A percentile compares a stretch with the other conserved stretches of the same genome.
These are phyloP conservation scores for Ursus arctos DNA, from an alignment of 2,113 vertebrate genomes.

Conservation along the genomic window DNA sequence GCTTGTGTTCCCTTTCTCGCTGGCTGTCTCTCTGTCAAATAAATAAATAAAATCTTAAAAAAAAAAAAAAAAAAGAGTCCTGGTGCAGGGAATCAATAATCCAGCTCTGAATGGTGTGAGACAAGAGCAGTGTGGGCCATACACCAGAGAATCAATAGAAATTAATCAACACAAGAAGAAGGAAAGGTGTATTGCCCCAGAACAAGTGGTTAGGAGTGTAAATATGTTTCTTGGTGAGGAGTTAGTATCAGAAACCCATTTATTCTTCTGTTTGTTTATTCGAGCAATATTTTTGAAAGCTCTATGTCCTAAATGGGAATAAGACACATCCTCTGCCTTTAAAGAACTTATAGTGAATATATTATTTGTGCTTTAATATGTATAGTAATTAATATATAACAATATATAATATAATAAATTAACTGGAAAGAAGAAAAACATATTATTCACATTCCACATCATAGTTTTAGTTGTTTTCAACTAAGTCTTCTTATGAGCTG, in stretches of 20 bases:
- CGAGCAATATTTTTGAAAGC: constrained; percentile 32
- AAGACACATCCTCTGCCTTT: neutral
- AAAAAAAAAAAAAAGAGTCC: neutral
- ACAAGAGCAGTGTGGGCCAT: neutral
- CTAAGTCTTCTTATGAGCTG: neutral
- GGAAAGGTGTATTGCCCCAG: neutral
- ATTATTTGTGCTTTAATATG: neutral
- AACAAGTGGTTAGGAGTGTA: neutral
- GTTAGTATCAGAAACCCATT: neutral
- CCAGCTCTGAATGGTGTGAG: neutral
- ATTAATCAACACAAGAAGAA: constrained; percentile 56
- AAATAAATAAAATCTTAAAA: too few relatives aligned
- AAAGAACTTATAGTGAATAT: neutral
- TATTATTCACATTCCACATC: neutral
- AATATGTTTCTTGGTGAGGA: neutral
- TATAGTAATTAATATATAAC: neutral
- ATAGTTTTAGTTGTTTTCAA: neutral
- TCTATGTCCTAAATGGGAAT: neutral
- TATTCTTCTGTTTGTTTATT: constrained; percentile 1
- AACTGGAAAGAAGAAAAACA: neutral
- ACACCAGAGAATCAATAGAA: constrained; percentile 39
- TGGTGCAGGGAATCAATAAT: constrained; percentile 36
- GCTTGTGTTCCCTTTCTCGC: too few relatives aligned
- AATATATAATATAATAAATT: neutral
- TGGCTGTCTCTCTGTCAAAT: too few relatives aligned